phyloP scores from a whole-genome alignment of 2,113 vertebrate species.

The Nerophis ophidion region DNA sequence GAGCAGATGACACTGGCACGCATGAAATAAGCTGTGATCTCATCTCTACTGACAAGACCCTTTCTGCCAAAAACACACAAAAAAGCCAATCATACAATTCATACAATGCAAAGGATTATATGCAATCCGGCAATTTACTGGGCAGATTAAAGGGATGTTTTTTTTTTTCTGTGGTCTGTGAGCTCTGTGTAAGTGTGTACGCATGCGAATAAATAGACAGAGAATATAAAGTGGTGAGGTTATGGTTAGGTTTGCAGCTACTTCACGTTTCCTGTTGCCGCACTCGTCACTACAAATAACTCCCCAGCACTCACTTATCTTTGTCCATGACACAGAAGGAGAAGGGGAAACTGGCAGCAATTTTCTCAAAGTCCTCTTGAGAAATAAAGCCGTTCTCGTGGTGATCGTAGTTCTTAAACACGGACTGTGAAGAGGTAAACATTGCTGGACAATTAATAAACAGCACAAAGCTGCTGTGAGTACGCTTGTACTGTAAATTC shows the following conservation, averaged over 20 bases:
- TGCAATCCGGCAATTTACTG: too few relatives aligned
- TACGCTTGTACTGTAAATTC: not conserved
- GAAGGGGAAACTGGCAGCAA: conserved; percentile 92
- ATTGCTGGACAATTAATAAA: conserved; percentile 14
- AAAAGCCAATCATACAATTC: not conserved
- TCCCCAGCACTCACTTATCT: conserved; percentile 79
- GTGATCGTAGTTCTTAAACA: conserved; percentile 96
- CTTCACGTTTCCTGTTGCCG: conserved; percentile 51
- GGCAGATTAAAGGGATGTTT: not conserved
- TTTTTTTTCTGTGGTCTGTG: not conserved
- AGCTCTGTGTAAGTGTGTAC: not conserved
- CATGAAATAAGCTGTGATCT: conserved; percentile 97
- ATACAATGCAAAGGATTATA: not conserved
- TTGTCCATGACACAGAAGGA: conserved; percentile 97
- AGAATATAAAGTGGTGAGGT: not conserved
- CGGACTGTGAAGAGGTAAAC: conserved; percentile 73
- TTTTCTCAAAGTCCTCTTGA: conserved; percentile 95
- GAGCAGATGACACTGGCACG: conserved; percentile 93
- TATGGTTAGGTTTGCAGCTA: conserved; percentile 33
- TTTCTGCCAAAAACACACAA: conserved; percentile 68
- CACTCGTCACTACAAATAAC: conserved; percentile 41
- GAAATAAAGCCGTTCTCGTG: conserved; percentile 93
- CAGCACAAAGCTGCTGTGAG: conserved; percentile 13
- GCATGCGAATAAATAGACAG: conserved; percentile 7
- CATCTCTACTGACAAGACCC: conserved; percentile 87